phyloP scores from a whole-genome alignment of 2,888 invertebrate genomes.

The Philereme transversata region DNA sequence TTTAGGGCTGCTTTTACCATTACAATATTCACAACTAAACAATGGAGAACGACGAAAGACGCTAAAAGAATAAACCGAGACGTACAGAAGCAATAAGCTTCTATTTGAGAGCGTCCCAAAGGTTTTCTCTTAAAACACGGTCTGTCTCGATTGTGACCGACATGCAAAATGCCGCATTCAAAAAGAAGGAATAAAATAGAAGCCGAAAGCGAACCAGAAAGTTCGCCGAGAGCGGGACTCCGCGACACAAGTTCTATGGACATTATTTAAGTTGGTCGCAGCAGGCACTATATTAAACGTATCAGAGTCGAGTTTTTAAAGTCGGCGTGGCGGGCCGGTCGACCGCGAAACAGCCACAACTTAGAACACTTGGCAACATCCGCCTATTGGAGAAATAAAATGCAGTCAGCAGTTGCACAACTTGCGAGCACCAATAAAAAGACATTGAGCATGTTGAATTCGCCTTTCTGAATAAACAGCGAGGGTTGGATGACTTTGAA shows the following conservation, averaged over 20 bases:
- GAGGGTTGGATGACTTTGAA: slow-evolving; percentile 23
- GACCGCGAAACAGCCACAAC: slow-evolving; percentile 69
- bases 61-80: slow-evolving; percentile 63
- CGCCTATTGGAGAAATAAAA: slow-evolving; percentile 75
- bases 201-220: slow-evolving; percentile 70
- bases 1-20: slow-evolving; percentile 59
- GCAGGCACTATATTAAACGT: slow-evolving; percentile 71
- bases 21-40: slow-evolving; percentile 61
- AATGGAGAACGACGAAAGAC: slow-evolving; percentile 51
- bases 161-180: slow-evolving; percentile 69
- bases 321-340: slow-evolving; percentile 69
- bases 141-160: slow-evolving; percentile 64
- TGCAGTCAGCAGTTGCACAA: slow-evolving; percentile 70
- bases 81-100: slow-evolving; percentile 67
- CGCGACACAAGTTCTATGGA: slow-evolving; percentile 71
- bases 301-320: slow-evolving; percentile 72
- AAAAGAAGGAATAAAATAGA: slow-evolving; percentile 69
- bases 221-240: slow-evolving; percentile 61
- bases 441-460: slow-evolving; percentile 34
- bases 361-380: slow-evolving; percentile 70
- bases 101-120: slow-evolving; percentile 67
- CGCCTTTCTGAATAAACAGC: slow-evolving; percentile 27
- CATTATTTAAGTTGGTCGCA: slow-evolving; percentile 74
- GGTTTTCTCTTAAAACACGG: slow-evolving; percentile 68
- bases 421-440: slow-evolving; percentile 38